Evolutionary conservation across 2,888 invertebrate genomes (phyloP).

Genomic region (Myopa testacea): DNA sequence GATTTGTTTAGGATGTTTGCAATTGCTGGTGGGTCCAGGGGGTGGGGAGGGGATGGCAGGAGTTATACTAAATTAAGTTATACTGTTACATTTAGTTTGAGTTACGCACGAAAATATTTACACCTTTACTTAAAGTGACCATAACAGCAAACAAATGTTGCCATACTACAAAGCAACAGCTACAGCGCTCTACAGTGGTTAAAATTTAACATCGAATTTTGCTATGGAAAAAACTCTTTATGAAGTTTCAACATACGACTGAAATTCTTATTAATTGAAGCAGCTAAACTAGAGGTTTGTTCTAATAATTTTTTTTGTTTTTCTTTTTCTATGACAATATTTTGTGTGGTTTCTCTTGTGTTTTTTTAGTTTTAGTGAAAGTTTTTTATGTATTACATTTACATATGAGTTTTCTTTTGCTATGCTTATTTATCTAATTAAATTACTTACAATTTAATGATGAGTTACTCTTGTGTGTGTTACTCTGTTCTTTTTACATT

Average conservation of each 20-base stretch:
- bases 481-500: neutral
- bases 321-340: slow-evolving; percentile 15
- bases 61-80: neutral
- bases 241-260: neutral
- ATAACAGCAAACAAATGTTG: neutral
- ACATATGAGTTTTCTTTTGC: slow-evolving; percentile 26
- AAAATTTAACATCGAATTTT: slow-evolving; percentile 19
- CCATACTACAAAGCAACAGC: slow-evolving; percentile 20
- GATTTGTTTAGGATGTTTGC: slow-evolving; percentile 20
- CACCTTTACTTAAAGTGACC: neutral
- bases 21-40: slow-evolving; percentile 2
- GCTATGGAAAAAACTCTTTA: neutral
- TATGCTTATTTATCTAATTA: slow-evolving; percentile 26
- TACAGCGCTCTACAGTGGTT: neutral
- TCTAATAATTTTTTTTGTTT: slow-evolving; percentile 4
- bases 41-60: neutral
- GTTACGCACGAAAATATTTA: slow-evolving; percentile 9
- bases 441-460: slow-evolving; percentile 22
- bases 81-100: neutral
- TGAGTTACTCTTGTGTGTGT: neutral
- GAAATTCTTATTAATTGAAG: slow-evolving; percentile 6
- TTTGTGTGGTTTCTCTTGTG: neutral
- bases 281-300: neutral
- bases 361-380: neutral
- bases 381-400: slow-evolving; percentile 30